Evolutionary conservation across 2,888 invertebrate genomes (phyloP), one percentile per base, ranked within the genome.

Genomic region (Hirtodrosophila trivittata): DNA sequence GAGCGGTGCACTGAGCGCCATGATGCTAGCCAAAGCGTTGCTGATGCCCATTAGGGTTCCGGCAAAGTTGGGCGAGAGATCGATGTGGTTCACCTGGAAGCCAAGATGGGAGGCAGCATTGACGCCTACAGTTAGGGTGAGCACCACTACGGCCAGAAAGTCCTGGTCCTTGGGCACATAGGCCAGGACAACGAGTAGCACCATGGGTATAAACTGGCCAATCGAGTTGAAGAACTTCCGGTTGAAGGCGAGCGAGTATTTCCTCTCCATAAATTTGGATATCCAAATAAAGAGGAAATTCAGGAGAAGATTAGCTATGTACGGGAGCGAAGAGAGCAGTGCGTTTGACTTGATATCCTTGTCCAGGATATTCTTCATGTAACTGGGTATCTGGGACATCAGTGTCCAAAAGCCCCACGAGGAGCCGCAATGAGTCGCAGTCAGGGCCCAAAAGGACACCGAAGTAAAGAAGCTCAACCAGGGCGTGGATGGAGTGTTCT

Each of bases 1-100:
- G 3, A 95, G 91, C 0, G 97, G 96, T 0, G 96, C 96, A 72
- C 96, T 89, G 47, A 96, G 94, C 45, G 96, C 95, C 90, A 95
- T 94, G 8, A 96, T 91, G 85, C 95, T 96, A 0, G 95, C 94
- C 0, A 93, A 91, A 3, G 94, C 94, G 87, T 97, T 97, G 0
- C 95, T 96, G 73, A 97, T 93, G 1, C 97, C 97, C 96, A 97
- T 96, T 76, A 97, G 89, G 0, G 95, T 94, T 25, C 96, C 96
- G 1, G 96, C 95, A 88, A 94, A 95, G 88, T 95, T 95, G 0
- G 96, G 96, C 4, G 96, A 94, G 43, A 97, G 91, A 91, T 97
- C 97, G 77, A 97, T 95, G 86, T 96, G 96, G 71, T 96, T 96
- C 93, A 92, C 92, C 93, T 95, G 93, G 85, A 94, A 95, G 5